Percentiles rank a stretch among this genome's conserved stretches.
Conservation (phyloP, 2,797 vertebrate species). For the Enteromius viviparus region DNA sequence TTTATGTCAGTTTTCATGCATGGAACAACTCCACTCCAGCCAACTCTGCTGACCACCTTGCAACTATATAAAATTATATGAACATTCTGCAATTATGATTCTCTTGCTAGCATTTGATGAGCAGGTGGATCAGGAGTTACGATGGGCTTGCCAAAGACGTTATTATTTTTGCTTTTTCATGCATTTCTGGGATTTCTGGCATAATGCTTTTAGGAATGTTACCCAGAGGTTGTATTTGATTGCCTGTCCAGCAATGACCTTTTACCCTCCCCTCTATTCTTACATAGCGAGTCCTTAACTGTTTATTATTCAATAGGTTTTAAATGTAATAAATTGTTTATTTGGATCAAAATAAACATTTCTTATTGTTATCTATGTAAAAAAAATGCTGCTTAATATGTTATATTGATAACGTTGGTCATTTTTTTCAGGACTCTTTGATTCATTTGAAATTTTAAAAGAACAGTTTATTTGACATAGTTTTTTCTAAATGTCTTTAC, state of each 20-base stretch:
- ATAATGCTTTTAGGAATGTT: slow-evolving; percentile 53
- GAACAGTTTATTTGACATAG: not conserved
- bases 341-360: not conserved
- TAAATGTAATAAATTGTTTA: not conserved
- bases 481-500: not conserved
- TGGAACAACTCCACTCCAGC: slow-evolving; percentile 10
- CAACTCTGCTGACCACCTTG: slow-evolving; percentile 17
- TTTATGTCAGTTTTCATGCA: slow-evolving; percentile 18
- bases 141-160: slow-evolving; percentile 42
- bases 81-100: slow-evolving; percentile 26
- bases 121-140: slow-evolving; percentile 36
- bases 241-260: slow-evolving; percentile 32
- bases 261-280: slow-evolving; percentile 14
- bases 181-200: slow-evolving; percentile 54
- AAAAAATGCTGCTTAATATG: not conserved
- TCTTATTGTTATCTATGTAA: not conserved
- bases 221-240: slow-evolving; percentile 55
- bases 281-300: not conserved
- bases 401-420: no score
- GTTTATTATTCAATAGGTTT: not conserved
- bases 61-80: slow-evolving; percentile 5
- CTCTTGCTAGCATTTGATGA: slow-evolving; percentile 38
- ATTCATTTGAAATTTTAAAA: not conserved
- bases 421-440: not conserved
- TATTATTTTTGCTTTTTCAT: slow-evolving; percentile 53